Evolutionary conservation across 2,797 vertebrate genomes (phyloP).

Genomic region (Pipistrellus kuhlii): DNA sequence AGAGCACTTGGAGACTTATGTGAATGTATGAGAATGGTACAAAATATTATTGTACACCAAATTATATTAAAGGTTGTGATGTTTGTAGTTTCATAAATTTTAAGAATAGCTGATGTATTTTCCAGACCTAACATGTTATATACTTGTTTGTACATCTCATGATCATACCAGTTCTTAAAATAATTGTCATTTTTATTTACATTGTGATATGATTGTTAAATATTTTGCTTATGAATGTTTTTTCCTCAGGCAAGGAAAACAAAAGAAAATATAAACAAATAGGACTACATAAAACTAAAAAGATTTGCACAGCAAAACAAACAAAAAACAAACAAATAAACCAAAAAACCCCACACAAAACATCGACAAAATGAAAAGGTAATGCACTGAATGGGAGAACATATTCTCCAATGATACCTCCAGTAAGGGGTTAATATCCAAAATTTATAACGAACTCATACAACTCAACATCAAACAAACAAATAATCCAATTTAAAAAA

Average conservation of each 20-base stretch:
- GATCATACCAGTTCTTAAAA: conserved; percentile 24
- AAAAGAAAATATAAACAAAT: neutral
- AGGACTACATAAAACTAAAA: neutral
- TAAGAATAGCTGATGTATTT: conserved; percentile 12
- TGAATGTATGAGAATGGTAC: no score
- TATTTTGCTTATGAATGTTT: neutral
- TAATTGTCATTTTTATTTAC: conserved; percentile 27
- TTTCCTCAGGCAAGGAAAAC: neutral
- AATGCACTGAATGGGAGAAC: neutral
- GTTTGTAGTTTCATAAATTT: conserved; percentile 47
- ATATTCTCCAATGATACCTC: neutral
- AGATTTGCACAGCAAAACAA: neutral
- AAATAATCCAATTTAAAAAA: neutral
- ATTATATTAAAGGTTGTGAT: neutral
- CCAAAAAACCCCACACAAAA: neutral
- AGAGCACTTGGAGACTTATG: no score
- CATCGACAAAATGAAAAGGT: neutral
- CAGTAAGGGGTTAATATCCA: neutral
- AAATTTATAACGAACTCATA: neutral
- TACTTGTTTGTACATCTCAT: conserved; percentile 10
- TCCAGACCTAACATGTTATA: neutral
- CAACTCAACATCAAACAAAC: neutral
- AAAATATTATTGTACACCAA: no score
- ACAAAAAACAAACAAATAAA: no score
- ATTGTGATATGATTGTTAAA: neutral